phyloP scores from a whole-genome alignment of 2,888 invertebrate species.

The Macropis europaea region DNA sequence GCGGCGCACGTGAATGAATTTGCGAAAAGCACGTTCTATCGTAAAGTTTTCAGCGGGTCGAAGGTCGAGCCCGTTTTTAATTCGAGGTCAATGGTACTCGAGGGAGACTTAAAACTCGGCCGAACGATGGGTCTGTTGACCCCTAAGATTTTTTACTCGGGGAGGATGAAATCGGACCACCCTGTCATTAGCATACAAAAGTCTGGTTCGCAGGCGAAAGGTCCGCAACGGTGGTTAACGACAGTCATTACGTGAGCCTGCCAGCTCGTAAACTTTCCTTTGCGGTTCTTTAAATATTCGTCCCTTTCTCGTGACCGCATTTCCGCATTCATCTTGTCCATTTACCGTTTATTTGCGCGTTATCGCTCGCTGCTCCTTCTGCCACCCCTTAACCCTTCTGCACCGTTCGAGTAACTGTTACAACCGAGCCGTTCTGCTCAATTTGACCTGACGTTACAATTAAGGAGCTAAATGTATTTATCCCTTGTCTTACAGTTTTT shows the following conservation, averaged over 20 bases:
- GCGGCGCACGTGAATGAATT: slow-evolving; percentile 33
- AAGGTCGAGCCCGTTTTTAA: slow-evolving; percentile 58
- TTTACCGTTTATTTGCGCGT: slow-evolving; percentile 61
- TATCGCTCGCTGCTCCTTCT: slow-evolving; percentile 41
- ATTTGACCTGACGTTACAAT: no score
- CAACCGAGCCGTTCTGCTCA: no score
- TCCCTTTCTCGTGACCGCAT: slow-evolving; percentile 56
- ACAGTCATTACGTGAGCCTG: slow-evolving; percentile 68
- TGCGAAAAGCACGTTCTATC: slow-evolving; percentile 20
- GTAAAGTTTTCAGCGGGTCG: slow-evolving; percentile 50
- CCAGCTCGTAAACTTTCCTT: slow-evolving; percentile 63
- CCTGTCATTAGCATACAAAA: slow-evolving; percentile 72
- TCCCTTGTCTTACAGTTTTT: no score
- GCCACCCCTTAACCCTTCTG: slow-evolving; percentile 12
- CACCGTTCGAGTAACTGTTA: no score
- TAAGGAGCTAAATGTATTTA: no score
- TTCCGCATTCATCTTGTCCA: slow-evolving; percentile 66
- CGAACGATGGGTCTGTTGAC: slow-evolving; percentile 66
- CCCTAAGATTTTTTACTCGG: slow-evolving; percentile 64
- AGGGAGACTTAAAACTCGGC: slow-evolving; percentile 63
- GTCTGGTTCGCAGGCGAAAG: slow-evolving; percentile 44
- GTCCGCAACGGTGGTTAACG: slow-evolving; percentile 62
- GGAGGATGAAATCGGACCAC: slow-evolving; percentile 67
- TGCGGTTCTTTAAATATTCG: slow-evolving; percentile 61
- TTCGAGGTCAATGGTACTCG: slow-evolving; percentile 66